Percentiles rank a stretch among this genome's conserved stretches.
phyloP scores from a whole-genome alignment of 2,797 vertebrate species.

The Vultur gryphus region DNA sequence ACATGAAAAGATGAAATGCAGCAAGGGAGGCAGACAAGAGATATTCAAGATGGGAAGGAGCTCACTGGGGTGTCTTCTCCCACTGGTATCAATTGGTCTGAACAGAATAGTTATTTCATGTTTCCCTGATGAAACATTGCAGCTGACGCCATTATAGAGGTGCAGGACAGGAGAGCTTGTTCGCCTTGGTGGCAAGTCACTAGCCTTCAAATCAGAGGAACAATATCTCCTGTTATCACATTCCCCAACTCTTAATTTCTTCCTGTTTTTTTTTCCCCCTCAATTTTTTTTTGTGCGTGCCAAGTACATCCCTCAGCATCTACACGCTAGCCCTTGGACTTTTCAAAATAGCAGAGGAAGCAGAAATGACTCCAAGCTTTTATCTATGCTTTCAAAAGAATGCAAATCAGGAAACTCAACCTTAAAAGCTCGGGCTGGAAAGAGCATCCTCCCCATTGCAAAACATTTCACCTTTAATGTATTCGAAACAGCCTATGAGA shows the following conservation, averaged over 20 bases:
- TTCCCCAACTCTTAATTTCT: background rate
- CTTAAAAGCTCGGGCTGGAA: conserved; percentile 41
- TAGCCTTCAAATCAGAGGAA: background rate
- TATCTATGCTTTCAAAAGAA: conserved; percentile 65
- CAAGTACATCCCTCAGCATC: conserved; percentile 23
- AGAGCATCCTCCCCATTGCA: conserved; percentile 42
- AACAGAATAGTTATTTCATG: background rate
- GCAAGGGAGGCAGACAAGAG: background rate
- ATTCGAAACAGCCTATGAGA: conserved; percentile 50
- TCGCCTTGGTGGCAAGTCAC: background rate
- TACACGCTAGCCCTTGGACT: background rate
- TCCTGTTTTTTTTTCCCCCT: background rate
- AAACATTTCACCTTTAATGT: conserved; percentile 65
- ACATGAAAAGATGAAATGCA: accelerated
- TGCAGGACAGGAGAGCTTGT: background rate
- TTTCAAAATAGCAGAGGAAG: conserved; percentile 41
- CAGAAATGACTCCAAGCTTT: conserved; percentile 34
- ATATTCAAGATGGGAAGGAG: background rate
- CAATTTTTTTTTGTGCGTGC: background rate
- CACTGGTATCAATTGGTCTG: accelerated
- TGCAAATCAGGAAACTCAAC: conserved; percentile 66
- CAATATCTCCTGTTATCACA: background rate
- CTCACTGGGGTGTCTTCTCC: background rate
- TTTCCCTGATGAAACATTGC: background rate
- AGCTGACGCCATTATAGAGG: background rate